Evolutionary conservation across 2,797 vertebrate genomes (phyloP), one percentile per base, ranked within the genome.

Genomic region (Gobionotothen gibberifrons): DNA sequence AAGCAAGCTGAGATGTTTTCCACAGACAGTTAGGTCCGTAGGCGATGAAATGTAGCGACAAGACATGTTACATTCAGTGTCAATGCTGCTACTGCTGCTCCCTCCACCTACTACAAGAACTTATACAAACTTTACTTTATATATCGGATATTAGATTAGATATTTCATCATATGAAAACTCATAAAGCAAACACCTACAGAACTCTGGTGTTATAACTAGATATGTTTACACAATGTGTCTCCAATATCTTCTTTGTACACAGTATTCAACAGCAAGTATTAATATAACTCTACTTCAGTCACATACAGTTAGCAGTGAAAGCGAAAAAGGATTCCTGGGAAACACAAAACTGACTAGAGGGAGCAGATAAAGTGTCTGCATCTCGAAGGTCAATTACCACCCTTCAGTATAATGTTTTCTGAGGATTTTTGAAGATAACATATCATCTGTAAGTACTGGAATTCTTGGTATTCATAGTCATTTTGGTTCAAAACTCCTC

Each of bases 181-280:
- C 21, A 76, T 64, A 46, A 19, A 57, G 49, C 22, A 63, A 74
- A 68, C 32, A 68, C 51, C 22, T 46, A 9, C 21, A 58, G 43
- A 72, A 26, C 55, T 61, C 7, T 32, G 39, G 21, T 74, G 19
- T 48, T 36, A 39, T 16, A 76, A 54, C 10, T 19, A 36, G 5
- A 44, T 42, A 16, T 29, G 6, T 36, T 58, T 5, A 15, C 10
- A 36, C 7, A 36, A 36, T 36, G 6, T 36, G 6, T 36, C 8
- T 36, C 29, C 32, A 36, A 9, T 36, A 36, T 36, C 32, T 36
- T 43, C 19, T 61, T 39, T 53, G 17, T n/a, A 42, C 21, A 22
- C 21, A 59, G 15, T 29, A 54, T 43, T 72, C 51, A 78, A 65
- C 13, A 53, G 32, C 22, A 70, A 73, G 73, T 63, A 67, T 58